A percentile compares a stretch with the other conserved stretches of the same genome.
Conservation (phyloP, 2,113 vertebrate genomes). For the Fregetta grallaria region DNA sequence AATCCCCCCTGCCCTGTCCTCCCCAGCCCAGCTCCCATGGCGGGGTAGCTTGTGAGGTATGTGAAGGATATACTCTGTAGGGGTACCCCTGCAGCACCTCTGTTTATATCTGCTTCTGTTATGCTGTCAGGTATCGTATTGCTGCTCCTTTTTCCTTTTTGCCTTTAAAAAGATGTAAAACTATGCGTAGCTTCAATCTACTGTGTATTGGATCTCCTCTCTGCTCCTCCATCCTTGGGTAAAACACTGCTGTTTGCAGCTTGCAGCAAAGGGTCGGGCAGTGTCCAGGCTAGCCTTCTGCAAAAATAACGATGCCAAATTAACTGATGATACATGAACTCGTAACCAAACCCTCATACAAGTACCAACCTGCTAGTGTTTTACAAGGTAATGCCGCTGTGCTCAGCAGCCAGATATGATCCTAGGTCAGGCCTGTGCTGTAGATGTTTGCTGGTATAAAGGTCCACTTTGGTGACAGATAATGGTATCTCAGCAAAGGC, state of each 20-base stretch:
- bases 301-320: not conserved
- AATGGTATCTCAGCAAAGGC: not conserved
- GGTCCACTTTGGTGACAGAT: not conserved
- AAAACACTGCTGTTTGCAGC: fast-evolving
- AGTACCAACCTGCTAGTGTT: not conserved
- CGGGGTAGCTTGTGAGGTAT: not conserved
- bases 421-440: not conserved
- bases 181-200: not conserved
- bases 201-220: not conserved
- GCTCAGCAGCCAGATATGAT: not conserved
- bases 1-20: too few species aligned
- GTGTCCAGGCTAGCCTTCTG: not conserved
- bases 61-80: not conserved
- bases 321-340: not conserved
- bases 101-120: not conserved
- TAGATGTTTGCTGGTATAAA: not conserved
- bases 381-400: not conserved
- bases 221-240: not conserved
- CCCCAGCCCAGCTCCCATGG: not conserved
- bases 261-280: not conserved
- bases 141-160: not conserved
- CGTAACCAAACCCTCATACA: not conserved
- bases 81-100: not conserved
- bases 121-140: not conserved
- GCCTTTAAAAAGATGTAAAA: not conserved